Percentiles rank a stretch among this genome's conserved stretches.
Evolutionary conservation across 2,888 invertebrate species (phyloP).

Genomic region (Erebia palarica): DNA sequence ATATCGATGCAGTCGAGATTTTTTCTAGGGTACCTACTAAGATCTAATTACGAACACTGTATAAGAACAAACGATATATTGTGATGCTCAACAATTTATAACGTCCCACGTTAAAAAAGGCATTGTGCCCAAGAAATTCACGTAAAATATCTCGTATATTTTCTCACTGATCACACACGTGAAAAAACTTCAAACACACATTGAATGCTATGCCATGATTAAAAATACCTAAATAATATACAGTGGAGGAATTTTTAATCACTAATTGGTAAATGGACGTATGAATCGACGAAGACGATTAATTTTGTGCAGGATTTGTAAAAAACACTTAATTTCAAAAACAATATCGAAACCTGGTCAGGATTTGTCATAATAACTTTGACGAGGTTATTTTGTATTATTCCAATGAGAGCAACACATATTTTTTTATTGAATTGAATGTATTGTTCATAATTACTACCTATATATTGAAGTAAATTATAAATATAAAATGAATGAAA

Average conservation of each 20-base stretch:
- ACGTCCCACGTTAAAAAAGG: conserved; percentile 6
- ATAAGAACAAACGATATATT: not conserved
- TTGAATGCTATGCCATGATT: conserved; percentile 59
- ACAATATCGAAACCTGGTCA: conserved; percentile 33
- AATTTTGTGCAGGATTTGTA: conserved; percentile 34
- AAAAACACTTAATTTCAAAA: conserved; percentile 29
- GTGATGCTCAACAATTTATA: conserved; percentile 15
- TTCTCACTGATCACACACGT: conserved; percentile 35
- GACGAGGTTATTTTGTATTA: no score
- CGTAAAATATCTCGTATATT: conserved; percentile 1
- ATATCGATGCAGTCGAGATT: not conserved
- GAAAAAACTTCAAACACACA: conserved; percentile 42
- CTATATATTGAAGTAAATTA: no score
- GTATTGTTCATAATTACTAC: no score
- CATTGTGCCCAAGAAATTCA: not conserved
- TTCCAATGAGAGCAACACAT: no score
- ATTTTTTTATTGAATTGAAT: no score
- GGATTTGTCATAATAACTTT: not conserved
- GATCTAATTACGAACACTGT: conserved; percentile 1
- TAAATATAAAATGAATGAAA: not conserved
- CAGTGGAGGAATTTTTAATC: conserved; percentile 73
- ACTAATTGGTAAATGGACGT: conserved; percentile 75
- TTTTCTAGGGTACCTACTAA: not conserved
- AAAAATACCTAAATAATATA: conserved; percentile 70
- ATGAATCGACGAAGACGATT: conserved; percentile 50